phyloP scores from a whole-genome alignment of 2,113 vertebrate species.

The Pycnonotus jocosus region DNA sequence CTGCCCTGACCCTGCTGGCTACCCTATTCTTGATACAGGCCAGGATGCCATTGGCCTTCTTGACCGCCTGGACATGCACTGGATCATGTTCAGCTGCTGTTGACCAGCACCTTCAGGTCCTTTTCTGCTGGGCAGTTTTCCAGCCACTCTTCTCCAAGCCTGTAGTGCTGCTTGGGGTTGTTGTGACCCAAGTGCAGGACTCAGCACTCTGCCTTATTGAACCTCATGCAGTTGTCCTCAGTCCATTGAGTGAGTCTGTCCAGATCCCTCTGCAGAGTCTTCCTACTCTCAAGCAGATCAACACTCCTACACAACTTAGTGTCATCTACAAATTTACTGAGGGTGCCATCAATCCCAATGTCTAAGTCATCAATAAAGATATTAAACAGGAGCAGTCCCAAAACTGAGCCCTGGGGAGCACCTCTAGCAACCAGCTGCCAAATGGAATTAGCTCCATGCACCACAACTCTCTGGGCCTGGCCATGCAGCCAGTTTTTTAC shows the following conservation, averaged over 20 bases:
- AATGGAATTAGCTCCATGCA: background rate
- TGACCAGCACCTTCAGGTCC: background rate
- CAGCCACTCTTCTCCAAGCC: background rate
- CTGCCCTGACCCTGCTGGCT: background rate
- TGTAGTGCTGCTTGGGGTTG: background rate
- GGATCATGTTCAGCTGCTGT: background rate
- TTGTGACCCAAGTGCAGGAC: background rate
- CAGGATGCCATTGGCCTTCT: background rate
- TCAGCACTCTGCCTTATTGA: background rate
- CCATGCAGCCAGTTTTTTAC: background rate
- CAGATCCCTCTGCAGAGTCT: background rate
- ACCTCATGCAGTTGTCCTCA: background rate
- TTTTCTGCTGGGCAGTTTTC: background rate
- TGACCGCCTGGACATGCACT: background rate
- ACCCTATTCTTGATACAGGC: background rate
- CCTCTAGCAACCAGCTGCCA: background rate
- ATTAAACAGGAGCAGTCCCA: background rate
- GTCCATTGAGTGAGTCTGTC: background rate
- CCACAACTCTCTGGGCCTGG: background rate
- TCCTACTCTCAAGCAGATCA: background rate
- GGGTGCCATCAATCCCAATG: background rate
- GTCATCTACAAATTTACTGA: background rate
- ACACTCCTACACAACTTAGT: background rate
- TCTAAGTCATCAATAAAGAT: background rate
- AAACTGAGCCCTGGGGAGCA: background rate